Conservation (phyloP, 2,797 vertebrate genomes). For the Xerus rutilus region DNA sequence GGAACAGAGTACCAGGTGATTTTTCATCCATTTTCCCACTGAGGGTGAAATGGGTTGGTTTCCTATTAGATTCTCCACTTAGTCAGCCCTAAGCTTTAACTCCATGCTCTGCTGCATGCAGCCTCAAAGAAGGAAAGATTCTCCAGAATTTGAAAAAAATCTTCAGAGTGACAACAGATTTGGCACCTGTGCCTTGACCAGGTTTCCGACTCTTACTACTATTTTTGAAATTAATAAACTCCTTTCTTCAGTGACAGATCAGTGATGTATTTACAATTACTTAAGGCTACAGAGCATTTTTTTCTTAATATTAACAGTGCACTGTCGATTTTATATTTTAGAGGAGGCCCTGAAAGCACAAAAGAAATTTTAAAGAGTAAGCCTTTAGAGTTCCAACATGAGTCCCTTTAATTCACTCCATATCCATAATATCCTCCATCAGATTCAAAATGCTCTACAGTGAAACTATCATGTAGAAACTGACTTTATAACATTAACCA, state of each 20-base stretch:
- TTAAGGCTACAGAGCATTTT: not conserved
- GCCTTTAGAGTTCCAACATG: not conserved
- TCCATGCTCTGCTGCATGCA: not conserved
- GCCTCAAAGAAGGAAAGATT: not conserved
- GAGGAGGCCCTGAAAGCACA: not conserved
- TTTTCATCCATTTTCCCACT: not conserved
- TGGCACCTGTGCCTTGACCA: constrained; percentile 1
- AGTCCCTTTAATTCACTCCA: not conserved
- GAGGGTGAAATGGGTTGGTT: not conserved
- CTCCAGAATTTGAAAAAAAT: not conserved
- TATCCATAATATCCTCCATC: not conserved
- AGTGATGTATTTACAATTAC: not conserved
- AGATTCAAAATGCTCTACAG: not conserved
- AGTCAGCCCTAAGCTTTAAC: not conserved
- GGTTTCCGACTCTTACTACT: constrained; percentile 20
- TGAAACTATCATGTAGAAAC: not conserved
- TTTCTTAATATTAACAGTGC: constrained; percentile 1
- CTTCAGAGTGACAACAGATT: not conserved
- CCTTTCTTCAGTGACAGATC: not conserved
- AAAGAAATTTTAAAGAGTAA: not conserved
- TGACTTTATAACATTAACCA: not conserved
- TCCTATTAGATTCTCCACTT: not conserved
- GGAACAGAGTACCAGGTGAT: not conserved
- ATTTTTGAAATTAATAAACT: constrained; percentile 49
- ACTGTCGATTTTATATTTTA: constrained; percentile 1